phyloP scores from a whole-genome alignment of 2,113 vertebrate species.

The Otocyon megalotis region DNA sequence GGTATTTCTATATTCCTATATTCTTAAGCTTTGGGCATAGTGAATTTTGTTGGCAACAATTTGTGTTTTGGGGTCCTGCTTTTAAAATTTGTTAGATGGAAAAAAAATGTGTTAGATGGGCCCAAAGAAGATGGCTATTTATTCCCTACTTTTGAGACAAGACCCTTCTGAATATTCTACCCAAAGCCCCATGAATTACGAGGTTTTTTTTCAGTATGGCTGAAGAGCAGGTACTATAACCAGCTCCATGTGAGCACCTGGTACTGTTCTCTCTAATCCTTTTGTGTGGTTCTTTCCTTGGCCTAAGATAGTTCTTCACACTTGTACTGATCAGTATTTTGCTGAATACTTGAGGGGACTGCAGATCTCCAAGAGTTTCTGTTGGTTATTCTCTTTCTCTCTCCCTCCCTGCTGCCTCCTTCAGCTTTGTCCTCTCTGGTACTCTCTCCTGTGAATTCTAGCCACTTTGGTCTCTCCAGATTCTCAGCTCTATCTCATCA shows the following conservation, averaged over 20 bases:
- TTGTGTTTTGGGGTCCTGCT: neutral
- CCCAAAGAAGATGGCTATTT: neutral
- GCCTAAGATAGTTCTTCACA: neutral
- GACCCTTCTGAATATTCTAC: neutral
- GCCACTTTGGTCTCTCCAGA: neutral
- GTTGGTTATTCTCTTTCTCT: neutral
- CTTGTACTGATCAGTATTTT: neutral
- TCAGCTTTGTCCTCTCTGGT: neutral
- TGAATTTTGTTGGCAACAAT: neutral
- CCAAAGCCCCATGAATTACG: neutral
- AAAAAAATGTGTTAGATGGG: neutral
- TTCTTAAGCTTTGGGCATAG: neutral
- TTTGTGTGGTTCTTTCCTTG: neutral
- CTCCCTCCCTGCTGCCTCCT: neutral
- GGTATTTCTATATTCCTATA: neutral
- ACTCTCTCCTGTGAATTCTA: neutral
- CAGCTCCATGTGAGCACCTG: neutral
- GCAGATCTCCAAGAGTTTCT: neutral
- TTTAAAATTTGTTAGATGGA: neutral
- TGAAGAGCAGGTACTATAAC: neutral
- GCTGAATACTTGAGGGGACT: neutral
- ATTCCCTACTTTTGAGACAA: neutral
- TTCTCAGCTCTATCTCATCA: neutral
- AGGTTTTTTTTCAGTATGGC: neutral
- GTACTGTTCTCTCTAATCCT: neutral